Conservation (phyloP, 2,797 vertebrate genomes). For the Sphenopsis melanotis region DNA sequence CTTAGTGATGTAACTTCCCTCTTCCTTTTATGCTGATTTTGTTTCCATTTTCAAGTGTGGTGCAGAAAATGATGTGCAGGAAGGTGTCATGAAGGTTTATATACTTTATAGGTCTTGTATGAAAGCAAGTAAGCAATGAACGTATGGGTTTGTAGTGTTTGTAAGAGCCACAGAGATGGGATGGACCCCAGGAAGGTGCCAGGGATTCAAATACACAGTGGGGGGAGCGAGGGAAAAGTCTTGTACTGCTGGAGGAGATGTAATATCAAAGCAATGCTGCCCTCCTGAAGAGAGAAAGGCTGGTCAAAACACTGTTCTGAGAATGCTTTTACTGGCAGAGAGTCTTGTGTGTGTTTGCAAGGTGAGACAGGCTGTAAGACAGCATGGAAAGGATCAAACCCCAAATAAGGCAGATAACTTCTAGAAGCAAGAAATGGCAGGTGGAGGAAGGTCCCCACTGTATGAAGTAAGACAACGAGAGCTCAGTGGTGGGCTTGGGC, state of each 20-base stretch:
- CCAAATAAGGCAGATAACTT: background rate
- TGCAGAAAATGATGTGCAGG: background rate
- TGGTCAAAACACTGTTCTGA: background rate
- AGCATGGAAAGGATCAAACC: background rate
- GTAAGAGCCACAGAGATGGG: background rate
- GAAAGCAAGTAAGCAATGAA: background rate
- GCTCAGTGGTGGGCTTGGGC: background rate
- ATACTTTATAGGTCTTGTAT: background rate
- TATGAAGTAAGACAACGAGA: background rate
- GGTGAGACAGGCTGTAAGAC: background rate
- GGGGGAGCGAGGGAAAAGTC: accelerated
- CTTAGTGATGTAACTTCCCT: background rate
- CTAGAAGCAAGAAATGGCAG: background rate
- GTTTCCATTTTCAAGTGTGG: background rate
- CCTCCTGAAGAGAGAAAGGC: background rate
- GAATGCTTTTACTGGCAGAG: background rate
- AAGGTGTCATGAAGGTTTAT: background rate
- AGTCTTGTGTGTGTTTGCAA: background rate
- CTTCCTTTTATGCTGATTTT: background rate
- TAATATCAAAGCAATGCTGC: background rate
- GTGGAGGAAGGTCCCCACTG: background rate
- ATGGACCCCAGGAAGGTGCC: background rate
- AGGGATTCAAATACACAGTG: background rate
- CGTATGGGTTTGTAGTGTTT: background rate
- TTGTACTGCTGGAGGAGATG: background rate